Conservation (phyloP, 2,797 vertebrate species). For the Chiroxiphia lanceolata region DNA sequence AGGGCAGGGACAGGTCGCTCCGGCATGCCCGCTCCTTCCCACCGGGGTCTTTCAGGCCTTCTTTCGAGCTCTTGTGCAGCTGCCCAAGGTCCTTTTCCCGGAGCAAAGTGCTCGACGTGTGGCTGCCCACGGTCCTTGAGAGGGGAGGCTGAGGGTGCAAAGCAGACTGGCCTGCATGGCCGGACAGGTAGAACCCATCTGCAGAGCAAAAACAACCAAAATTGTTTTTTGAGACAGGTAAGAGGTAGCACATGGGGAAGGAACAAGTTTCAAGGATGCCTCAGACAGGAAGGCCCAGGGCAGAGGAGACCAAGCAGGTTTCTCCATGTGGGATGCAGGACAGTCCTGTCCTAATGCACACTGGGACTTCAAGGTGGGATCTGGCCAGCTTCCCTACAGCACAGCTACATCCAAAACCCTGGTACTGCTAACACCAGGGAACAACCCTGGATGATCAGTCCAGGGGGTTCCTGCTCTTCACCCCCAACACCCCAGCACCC, state of each 20-base stretch:
- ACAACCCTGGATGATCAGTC: background rate
- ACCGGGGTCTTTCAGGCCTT: conserved; percentile 75
- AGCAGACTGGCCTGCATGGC: conserved; percentile 76
- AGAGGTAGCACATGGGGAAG: background rate
- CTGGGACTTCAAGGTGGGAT: background rate
- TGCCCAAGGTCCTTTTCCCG: conserved; percentile 79
- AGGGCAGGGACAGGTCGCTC: conserved; percentile 72
- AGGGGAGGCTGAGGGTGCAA: conserved; percentile 82
- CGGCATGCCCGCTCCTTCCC: conserved; percentile 77
- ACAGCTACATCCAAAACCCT: background rate
- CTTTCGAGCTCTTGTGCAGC: conserved; percentile 81
- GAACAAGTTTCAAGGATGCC: accelerated
- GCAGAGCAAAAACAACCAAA: background rate
- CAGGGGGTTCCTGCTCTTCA: background rate
- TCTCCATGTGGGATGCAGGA: background rate
- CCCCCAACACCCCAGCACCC: background rate
- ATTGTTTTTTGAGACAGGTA: background rate
- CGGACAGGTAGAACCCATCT: conserved; percentile 92
- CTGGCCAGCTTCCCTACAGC: background rate
- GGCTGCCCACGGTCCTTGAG: conserved; percentile 73
- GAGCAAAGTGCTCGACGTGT: conserved; percentile 74
- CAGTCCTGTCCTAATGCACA: background rate
- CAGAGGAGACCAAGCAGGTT: background rate
- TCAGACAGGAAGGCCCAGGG: background rate
- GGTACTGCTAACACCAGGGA: background rate